Evolutionary conservation across 1,140 invertebrate species (phyloP).

Genomic region (Drosophila sucinea): DNA sequence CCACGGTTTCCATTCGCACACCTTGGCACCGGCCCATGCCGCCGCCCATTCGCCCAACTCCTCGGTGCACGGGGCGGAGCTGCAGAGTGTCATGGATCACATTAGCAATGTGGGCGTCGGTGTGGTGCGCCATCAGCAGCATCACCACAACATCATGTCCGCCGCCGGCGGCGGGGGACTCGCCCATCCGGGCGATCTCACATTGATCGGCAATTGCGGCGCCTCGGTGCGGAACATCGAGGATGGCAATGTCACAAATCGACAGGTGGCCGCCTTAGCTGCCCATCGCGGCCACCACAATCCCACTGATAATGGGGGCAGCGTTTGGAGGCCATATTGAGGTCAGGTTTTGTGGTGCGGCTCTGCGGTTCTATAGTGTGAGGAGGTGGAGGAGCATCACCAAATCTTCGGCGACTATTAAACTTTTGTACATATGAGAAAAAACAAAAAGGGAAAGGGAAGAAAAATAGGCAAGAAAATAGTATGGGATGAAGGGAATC

Average conservation of each 20-base stretch:
- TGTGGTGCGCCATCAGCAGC: conserved; percentile 44
- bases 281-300: conserved; percentile 86
- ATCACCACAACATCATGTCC: conserved; percentile 85
- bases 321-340: conserved; percentile 87
- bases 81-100: conserved; percentile 89
- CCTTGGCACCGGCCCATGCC: conserved; percentile 85
- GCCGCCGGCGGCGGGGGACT: conserved; percentile 83
- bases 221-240: conserved; percentile 86
- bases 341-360: conserved; percentile 83
- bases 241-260: conserved; percentile 82
- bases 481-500: conserved; percentile 5
- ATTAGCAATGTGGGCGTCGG: conserved; percentile 85
- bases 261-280: conserved; percentile 84
- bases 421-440: not conserved
- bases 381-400: conserved; percentile 50
- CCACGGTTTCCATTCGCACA: conserved; percentile 89
- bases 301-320: conserved; percentile 87
- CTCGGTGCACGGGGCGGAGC: conserved; percentile 85
- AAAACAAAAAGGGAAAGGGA: too few species aligned
- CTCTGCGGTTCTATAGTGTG: conserved; percentile 82
- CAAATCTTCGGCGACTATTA: conserved; percentile 12
- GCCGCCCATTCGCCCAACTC: conserved; percentile 84
- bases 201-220: conserved; percentile 86
- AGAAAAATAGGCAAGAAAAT: not conserved
- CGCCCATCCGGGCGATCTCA: conserved; percentile 83